Evolutionary conservation across 2,113 vertebrate species (phyloP), one percentile per base, ranked within the genome.

Genomic region (Herpetotheres cachinnans): DNA sequence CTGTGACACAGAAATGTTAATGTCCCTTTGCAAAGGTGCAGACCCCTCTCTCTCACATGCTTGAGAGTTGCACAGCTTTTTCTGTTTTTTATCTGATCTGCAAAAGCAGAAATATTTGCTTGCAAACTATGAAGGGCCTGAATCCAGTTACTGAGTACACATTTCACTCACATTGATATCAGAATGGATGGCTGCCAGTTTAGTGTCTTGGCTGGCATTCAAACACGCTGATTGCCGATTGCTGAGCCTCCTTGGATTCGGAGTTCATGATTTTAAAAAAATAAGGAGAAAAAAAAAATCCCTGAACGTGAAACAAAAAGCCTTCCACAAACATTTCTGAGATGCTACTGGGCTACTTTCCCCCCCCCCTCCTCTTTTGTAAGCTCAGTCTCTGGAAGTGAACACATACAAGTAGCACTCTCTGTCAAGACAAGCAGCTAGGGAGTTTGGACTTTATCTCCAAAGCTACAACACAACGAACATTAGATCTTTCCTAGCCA

Each of bases 101-200:
- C 83, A 97, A 97, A 98, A 97, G 92, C 94, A 96, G 95, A 97
- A 97, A 96, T 95, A 97, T 98, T 97, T 98, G 97, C 96, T 98
- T 97, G 97, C 95, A 97, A 98, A 98, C 94, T 96, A 88, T 79
- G 70, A 95, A 97, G 97, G 95, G 97, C 96, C 97, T 97, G 97
- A 98, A 98, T 98, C 97, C 96, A 98, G 97, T 95, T 90, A 90
- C 96, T 88, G 95, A 98, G 97, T 96, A 97, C 96, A 98, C 97
- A 97, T 98, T 98, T 97, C 97, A 97, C 97, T 98, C 97, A 97
- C 89, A 95, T 55, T 71, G 81, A 97, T 98, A 98, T 96, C 96
- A 93, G 89, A 97, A 96, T 98, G 98, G 98, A 98, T 70, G 94
- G 40, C 92, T 97, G 97, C 98, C 98, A 98, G 90, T 92, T 98